phyloP scores from a whole-genome alignment of 2,797 vertebrate species.

The Eurystomus glaucurus region DNA sequence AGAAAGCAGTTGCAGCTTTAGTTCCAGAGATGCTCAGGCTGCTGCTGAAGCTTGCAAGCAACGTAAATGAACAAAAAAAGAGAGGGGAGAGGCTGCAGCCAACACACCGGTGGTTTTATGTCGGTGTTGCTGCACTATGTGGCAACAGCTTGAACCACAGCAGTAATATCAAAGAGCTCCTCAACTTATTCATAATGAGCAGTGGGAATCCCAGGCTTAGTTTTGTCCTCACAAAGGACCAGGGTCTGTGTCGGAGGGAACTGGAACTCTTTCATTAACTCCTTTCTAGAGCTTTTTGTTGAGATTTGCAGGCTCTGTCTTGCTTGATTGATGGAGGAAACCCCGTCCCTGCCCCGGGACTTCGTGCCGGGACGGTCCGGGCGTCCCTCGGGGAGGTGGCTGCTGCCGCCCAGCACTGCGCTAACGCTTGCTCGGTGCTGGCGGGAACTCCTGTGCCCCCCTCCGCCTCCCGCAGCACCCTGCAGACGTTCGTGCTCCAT shows the following conservation, averaged over 20 bases:
- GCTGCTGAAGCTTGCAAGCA: neutral
- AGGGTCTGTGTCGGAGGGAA: neutral
- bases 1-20: neutral
- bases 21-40: neutral
- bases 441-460: neutral
- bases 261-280: conserved; percentile 57
- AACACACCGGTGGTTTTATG: neutral
- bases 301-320: neutral
- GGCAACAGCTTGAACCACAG: neutral
- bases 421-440: fast-evolving
- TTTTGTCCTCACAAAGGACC: conserved; percentile 41
- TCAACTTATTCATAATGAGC: conserved; percentile 39
- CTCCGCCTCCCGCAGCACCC: neutral
- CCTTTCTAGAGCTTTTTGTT: conserved; percentile 31
- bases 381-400: fast-evolving
- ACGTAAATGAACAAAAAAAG: neutral
- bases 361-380: neutral
- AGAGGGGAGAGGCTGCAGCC: neutral
- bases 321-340: neutral
- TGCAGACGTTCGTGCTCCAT: fast-evolving
- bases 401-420: neutral
- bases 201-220: conserved; percentile 29
- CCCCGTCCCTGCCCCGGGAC: fast-evolving
- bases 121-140: neutral
- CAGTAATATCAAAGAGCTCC: conserved; percentile 20